phyloP scores from a whole-genome alignment of 2,888 invertebrate species.

The Acanthococcus lagerstroemiae region DNA sequence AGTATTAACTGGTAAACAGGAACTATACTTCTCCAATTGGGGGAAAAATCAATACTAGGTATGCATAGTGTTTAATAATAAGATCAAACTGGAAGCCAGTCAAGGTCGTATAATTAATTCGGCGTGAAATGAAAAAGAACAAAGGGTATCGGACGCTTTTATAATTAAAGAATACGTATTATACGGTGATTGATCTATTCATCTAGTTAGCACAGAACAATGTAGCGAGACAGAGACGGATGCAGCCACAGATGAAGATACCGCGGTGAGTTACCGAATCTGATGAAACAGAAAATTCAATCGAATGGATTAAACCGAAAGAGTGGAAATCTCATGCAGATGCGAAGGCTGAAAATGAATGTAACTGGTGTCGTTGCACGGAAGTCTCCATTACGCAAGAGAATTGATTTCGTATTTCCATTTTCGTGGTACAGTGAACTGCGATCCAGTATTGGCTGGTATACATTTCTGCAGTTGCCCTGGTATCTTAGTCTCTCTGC shows the following conservation, averaged over 20 bases:
- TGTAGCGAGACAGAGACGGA: not conserved
- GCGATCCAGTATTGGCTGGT: too few relatives aligned
- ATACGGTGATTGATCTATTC: not conserved
- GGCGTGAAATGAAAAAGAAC: conserved; percentile 20
- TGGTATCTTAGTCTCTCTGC: too few relatives aligned
- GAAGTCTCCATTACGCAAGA: too few relatives aligned
- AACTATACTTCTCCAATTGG: not conserved
- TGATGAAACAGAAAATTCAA: not conserved
- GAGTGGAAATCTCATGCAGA: too few relatives aligned
- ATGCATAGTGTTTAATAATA: conserved; percentile 14
- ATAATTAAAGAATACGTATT: not conserved
- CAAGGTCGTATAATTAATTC: conserved; percentile 5
- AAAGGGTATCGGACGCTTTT: conserved; percentile 20
- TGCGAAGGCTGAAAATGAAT: too few relatives aligned
- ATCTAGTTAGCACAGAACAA: not conserved
- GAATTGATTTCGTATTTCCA: too few relatives aligned
- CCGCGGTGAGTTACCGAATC: not conserved
- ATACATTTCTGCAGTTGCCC: too few relatives aligned
- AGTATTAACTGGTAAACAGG: not conserved
- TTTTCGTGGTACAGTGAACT: too few relatives aligned
- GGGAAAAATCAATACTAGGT: conserved; percentile 1
- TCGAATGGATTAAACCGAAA: not conserved
- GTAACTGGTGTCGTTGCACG: too few relatives aligned
- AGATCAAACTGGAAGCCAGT: conserved; percentile 12
- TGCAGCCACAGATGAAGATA: not conserved